These are phyloP conservation scores for Eleutherodactylus coqui DNA, from an alignment of 2,797 vertebrate genomes.

Conservation along the genomic window DNA sequence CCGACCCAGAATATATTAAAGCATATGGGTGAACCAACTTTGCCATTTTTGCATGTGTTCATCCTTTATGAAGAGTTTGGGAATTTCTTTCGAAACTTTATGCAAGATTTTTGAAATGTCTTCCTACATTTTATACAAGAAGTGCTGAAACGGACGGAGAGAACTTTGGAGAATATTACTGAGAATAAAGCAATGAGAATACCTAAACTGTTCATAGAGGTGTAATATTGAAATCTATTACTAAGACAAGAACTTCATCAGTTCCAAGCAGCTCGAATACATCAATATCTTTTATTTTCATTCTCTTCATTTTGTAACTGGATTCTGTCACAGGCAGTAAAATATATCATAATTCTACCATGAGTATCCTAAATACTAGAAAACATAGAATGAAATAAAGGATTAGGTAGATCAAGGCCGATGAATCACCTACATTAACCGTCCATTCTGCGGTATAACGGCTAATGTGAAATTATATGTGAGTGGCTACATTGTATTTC, in stretches of 20 bases:
- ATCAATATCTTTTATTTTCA: constrained; percentile 24
- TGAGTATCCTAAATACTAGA: not conserved
- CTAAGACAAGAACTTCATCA: not conserved
- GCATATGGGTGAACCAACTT: not conserved
- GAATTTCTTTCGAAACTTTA: not conserved
- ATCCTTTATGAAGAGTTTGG: not conserved
- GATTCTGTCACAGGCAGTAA: constrained; percentile 3
- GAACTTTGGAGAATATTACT: not conserved
- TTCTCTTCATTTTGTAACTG: not conserved
- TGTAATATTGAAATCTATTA: constrained; percentile 8
- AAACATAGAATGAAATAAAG: constrained; percentile 15
- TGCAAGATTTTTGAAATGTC: not conserved
- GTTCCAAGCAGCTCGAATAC: not conserved
- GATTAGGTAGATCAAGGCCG: not conserved
- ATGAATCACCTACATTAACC: not conserved
- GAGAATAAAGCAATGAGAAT: not conserved
- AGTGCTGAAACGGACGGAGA: not conserved
- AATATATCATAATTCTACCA: not conserved
- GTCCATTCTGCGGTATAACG: not conserved
- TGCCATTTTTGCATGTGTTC: not conserved
- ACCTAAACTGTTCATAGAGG: constrained; percentile 4
- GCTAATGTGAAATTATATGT: not conserved
- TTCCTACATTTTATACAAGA: not conserved
- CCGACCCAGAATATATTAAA: not conserved
- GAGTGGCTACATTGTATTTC: not conserved